phyloP scores from a whole-genome alignment of 2,113 vertebrate species.

The Falcunculus frontatus region DNA sequence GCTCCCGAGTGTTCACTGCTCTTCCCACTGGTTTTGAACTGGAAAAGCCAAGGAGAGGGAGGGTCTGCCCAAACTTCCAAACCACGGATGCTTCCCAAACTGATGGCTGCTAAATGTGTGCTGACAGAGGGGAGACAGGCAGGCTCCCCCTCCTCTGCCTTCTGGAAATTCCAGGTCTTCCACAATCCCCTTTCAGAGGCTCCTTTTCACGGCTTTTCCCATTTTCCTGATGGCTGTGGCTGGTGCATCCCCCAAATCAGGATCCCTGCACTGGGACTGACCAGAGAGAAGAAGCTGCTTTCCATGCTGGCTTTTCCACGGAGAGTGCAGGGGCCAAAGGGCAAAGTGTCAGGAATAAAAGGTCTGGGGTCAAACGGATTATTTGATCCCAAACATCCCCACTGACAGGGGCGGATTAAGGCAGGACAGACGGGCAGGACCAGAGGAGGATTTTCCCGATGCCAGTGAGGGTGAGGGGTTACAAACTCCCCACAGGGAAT shows the following conservation, averaged over 20 bases:
- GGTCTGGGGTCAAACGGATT: constrained; percentile 5
- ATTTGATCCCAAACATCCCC: background rate
- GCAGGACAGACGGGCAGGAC: background rate
- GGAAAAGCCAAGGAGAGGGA: background rate
- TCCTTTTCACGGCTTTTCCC: background rate
- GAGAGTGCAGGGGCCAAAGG: background rate
- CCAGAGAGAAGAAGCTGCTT: background rate
- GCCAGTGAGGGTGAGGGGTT: background rate
- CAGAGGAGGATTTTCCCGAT: background rate
- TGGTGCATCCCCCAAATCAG: accelerated
- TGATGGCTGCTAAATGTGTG: background rate
- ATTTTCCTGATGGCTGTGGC: background rate
- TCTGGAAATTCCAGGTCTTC: background rate
- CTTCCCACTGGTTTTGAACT: background rate
- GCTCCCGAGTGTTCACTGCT: accelerated
- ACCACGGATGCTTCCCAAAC: background rate
- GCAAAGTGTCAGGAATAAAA: background rate
- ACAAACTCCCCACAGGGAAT: background rate
- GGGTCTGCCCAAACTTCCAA: background rate
- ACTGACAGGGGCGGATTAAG: background rate
- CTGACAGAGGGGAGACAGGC: background rate
- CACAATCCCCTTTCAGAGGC: background rate
- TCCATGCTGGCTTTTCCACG: background rate
- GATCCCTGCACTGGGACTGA: background rate
- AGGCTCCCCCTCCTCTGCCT: background rate